Base-by-base conservation (phyloP, 2,113 vertebrate species). In the Hydrolagus affinis region DNA sequence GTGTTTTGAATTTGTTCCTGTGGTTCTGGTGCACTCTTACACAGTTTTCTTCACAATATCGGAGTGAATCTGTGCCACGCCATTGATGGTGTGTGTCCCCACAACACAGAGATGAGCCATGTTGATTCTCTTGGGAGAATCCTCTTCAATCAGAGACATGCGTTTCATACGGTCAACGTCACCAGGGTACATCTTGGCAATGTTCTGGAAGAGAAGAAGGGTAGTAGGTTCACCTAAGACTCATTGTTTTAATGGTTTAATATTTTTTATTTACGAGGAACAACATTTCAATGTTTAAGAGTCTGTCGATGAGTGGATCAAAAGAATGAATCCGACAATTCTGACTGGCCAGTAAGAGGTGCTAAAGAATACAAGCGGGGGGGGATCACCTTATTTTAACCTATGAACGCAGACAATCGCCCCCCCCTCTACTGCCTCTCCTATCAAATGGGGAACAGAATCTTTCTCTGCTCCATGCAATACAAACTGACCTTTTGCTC, bases 101-200 rank as follows among this genome's bases (percentile, higher is more conserved):
- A 96, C 95, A 66, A 97, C 95, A 0, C 95, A 96, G 77, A 97
- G 92, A 57, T 97, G 93, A 0, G 96, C 96, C 96, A 96, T 97
- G 91, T 96, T 96, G 86, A 97, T 94, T 11, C 94, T 90, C 85
- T 96, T 96, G 86, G 94, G 95, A 78, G 94, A 93, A 0, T 94
- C 94, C 74, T 97, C 95, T 88, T 96, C 96, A 0, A 96, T 95
- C 86, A 96, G 90, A 0, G 96, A 97, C 95, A 96, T 96, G 88
- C 95, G 94, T 21, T 93, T 88, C 74, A 96, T 87, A 0, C 94
- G 94, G 28, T 92, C 95, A 0, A 88, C 0, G 9, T 97, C 94
- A 0, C 93, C 95, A 0, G 95, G 96, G 88, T 92, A 96, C 68
- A 95, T 86, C 15, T 92, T 89, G 0, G 93, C 90, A 78, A 96